Evolutionary conservation across 2,113 vertebrate genomes (phyloP).

Genomic region (Corythornis cristatus): DNA sequence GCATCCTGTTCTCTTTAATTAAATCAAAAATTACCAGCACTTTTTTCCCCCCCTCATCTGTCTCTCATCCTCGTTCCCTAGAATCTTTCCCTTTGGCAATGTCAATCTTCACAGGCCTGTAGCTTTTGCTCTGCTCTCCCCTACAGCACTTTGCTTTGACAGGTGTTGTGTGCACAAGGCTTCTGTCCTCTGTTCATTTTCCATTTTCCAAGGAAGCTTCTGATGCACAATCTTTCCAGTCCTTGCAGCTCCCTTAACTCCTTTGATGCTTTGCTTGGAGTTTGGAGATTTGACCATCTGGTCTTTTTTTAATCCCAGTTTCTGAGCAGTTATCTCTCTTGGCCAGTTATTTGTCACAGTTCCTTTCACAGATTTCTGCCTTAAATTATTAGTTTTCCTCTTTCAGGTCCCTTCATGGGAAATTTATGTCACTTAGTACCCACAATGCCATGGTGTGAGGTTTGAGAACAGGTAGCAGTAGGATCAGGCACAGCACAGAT

Average conservation of each 20-base stretch:
- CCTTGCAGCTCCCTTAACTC: neutral
- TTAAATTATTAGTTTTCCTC: neutral
- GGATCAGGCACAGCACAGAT: neutral
- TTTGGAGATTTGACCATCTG: constrained; percentile 12
- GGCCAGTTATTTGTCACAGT: neutral
- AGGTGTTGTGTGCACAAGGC: neutral
- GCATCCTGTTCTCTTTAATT: constrained; percentile 6
- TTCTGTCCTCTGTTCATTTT: neutral
- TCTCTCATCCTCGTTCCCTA: neutral
- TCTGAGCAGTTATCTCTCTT: neutral
- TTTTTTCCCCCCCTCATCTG: neutral
- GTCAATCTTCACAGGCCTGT: neutral
- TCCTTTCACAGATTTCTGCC: neutral
- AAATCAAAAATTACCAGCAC: neutral
- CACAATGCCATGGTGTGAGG: neutral
- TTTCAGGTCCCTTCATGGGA: neutral
- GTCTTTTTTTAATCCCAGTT: neutral
- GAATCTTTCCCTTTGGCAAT: neutral
- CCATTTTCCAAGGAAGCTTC: neutral
- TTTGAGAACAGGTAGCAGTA: neutral
- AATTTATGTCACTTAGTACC: neutral
- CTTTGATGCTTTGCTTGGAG: neutral
- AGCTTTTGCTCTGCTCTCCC: neutral
- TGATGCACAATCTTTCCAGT: neutral
- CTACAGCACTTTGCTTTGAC: neutral